Percentiles rank a stretch among this genome's conserved stretches.
Conservation (phyloP, 1,140 invertebrate species). For the Neuroterus valhalla region DNA sequence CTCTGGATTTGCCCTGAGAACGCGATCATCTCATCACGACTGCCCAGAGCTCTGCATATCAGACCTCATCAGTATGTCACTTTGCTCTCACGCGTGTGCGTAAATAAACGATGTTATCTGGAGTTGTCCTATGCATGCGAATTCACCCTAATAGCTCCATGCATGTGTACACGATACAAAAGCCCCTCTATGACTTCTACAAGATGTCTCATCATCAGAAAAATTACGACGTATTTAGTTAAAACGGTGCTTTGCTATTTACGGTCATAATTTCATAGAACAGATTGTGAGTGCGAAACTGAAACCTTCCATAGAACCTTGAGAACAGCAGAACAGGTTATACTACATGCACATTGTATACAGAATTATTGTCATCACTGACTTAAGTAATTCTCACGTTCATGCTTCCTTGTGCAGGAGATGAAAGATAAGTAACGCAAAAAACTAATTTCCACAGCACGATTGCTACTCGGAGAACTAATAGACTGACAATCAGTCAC, state of each 20-base stretch:
- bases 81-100: slow-evolving; percentile 3
- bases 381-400: neutral
- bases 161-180: slow-evolving; percentile 10
- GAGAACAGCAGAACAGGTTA: neutral
- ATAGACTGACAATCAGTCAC: too few species aligned
- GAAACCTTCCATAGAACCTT: slow-evolving; percentile 7
- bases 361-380: neutral
- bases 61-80: slow-evolving; percentile 20
- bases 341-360: slow-evolving; percentile 3
- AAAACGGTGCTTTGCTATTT: slow-evolving; percentile 18
- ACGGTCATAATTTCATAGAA: slow-evolving; percentile 23
- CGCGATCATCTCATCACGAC: slow-evolving; percentile 1
- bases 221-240: slow-evolving; percentile 29
- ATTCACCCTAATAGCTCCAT: slow-evolving; percentile 11
- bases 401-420: too few species aligned
- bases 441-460: too few species aligned
- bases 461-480: too few species aligned
- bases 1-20: too few species aligned
- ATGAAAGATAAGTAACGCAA: too few species aligned
- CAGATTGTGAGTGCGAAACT: slow-evolving; percentile 27
- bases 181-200: slow-evolving; percentile 1
- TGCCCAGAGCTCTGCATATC: neutral
- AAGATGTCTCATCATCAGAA: slow-evolving; percentile 9
- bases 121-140: slow-evolving; percentile 16
- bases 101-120: slow-evolving; percentile 20